Conservation (phyloP, 1,140 invertebrate genomes). For the Ctenoplectra terminalis region DNA sequence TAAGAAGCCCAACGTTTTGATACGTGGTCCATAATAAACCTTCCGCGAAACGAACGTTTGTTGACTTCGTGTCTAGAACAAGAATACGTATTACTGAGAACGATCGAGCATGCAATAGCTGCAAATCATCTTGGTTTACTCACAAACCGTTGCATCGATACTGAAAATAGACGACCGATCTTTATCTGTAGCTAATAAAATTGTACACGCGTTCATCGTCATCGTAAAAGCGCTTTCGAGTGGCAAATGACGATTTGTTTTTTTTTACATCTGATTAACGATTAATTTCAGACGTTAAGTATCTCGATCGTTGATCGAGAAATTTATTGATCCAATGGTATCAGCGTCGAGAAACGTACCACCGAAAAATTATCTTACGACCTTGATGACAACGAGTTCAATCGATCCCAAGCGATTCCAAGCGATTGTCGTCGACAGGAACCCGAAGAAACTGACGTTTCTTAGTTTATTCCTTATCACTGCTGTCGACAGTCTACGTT, state of each 20-base stretch:
- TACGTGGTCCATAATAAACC: not conserved
- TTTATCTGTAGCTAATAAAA: not conserved
- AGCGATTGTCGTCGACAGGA: not conserved
- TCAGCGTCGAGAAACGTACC: not conserved
- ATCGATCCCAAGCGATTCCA: not conserved
- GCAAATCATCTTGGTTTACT: not conserved
- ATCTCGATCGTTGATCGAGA: no score
- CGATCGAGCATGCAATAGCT: not conserved
- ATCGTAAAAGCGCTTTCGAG: not conserved
- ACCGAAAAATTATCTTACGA: not conserved
- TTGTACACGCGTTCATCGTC: not conserved
- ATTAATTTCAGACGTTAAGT: no score
- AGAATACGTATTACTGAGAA: not conserved
- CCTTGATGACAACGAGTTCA: not conserved
- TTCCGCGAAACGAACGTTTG: not conserved
- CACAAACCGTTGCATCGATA: slow-evolving; percentile 11
- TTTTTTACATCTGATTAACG: not conserved
- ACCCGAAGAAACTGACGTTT: not conserved
- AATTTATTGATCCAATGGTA: no score
- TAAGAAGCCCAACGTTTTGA: not conserved
- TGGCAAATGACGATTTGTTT: not conserved
- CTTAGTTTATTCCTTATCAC: not conserved
- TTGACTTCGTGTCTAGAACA: not conserved
- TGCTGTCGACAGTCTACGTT: not conserved
- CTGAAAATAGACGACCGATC: not conserved